These are phyloP conservation scores for Sinocyclocheilus rhinocerous DNA, from an alignment of 2,113 vertebrate genomes.

Conservation along the genomic window DNA sequence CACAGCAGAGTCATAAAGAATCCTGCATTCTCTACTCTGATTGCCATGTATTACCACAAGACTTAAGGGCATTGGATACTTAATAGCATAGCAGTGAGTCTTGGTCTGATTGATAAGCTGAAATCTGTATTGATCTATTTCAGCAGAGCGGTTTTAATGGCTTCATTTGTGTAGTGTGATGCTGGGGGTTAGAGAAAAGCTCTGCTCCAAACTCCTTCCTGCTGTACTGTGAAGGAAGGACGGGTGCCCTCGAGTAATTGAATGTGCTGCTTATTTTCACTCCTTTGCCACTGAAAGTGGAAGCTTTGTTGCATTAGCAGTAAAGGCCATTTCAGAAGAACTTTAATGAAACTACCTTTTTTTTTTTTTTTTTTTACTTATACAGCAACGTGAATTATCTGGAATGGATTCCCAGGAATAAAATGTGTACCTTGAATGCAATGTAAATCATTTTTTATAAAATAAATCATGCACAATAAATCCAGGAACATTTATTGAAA, in stretches of 20 bases:
- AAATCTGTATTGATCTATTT: constrained; percentile 34
- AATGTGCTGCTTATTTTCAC: background rate
- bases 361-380: too few species aligned
- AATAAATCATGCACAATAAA: background rate
- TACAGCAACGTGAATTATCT: background rate
- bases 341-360: too few species aligned
- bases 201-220: background rate
- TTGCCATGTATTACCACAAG: constrained; percentile 14
- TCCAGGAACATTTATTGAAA: background rate
- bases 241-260: background rate
- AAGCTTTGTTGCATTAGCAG: background rate
- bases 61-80: constrained; percentile 35
- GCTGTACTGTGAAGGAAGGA: background rate
- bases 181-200: constrained; percentile 2
- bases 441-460: background rate
- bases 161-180: constrained; percentile 24
- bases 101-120: constrained; percentile 43
- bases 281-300: background rate
- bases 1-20: background rate
- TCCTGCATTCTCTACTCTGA: constrained; percentile 24
- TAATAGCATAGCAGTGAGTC: constrained; percentile 11
- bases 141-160: constrained; percentile 27
- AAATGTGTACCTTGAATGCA: background rate
- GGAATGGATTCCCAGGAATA: background rate
- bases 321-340: background rate